These are phyloP conservation scores for Agrotis puta DNA, from an alignment of 2,888 invertebrate species.

Conservation along the genomic window DNA sequence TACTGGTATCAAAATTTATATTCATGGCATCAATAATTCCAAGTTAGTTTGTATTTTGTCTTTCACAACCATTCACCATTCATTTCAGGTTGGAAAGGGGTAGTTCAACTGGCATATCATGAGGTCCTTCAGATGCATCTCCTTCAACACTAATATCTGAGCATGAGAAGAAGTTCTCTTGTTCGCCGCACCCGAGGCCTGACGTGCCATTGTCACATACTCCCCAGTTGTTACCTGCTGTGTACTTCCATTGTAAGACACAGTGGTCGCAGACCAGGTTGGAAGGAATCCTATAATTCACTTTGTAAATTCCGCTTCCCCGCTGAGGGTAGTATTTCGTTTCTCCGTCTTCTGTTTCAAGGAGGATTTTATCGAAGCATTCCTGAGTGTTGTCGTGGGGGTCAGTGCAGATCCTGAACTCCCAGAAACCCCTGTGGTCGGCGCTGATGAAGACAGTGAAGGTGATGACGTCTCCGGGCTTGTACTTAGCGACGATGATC, in stretches of 20 bases:
- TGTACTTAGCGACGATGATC: conserved; percentile 93
- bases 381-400: conserved; percentile 92
- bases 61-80: conserved; percentile 46
- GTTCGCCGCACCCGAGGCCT: conserved; percentile 95
- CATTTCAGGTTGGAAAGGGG: conserved; percentile 37
- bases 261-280: conserved; percentile 94
- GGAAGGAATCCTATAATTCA: conserved; percentile 91
- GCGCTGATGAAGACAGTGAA: conserved; percentile 95
- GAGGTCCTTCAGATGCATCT: conserved; percentile 31
- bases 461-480: conserved; percentile 92
- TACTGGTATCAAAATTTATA: neutral
- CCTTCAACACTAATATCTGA: conserved; percentile 94
- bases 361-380: conserved; percentile 93
- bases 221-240: conserved; percentile 96
- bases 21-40: conserved; percentile 28
- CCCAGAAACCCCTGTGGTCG: conserved; percentile 96
- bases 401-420: conserved; percentile 95
- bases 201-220: conserved; percentile 92
- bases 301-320: conserved; percentile 93
- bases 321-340: conserved; percentile 92
- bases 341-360: conserved; percentile 90
- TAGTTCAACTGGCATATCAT: conserved; percentile 22
- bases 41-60: neutral
- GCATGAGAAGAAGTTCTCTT: conserved; percentile 96
- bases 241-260: conserved; percentile 96